These are phyloP conservation scores for Manis crassicaudata DNA, from an alignment of 2,797 vertebrate species.

Conservation along the genomic window DNA sequence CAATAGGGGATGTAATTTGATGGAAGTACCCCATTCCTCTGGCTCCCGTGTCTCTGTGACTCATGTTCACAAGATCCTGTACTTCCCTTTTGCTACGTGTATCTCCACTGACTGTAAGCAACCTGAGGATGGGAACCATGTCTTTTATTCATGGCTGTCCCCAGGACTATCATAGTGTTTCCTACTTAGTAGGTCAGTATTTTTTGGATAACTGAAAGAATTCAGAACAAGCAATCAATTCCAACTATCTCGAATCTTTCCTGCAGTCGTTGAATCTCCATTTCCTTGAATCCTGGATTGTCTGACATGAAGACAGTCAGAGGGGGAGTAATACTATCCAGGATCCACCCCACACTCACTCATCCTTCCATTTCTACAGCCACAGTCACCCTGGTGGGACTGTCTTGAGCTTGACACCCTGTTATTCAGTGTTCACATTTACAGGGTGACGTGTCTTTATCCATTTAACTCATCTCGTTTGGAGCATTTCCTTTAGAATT, in stretches of 20 bases:
- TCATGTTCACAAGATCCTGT: neutral
- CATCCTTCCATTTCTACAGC: neutral
- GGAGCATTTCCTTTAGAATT: neutral
- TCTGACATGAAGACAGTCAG: neutral
- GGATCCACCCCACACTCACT: accelerated
- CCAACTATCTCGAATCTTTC: neutral
- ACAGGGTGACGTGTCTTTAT: neutral
- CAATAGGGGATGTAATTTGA: neutral
- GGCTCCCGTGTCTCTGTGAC: accelerated
- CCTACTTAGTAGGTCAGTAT: neutral
- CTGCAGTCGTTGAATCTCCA: accelerated
- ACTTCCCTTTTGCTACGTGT: neutral
- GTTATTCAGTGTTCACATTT: neutral
- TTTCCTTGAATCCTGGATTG: neutral
- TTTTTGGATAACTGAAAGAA: neutral
- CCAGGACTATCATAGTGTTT: neutral
- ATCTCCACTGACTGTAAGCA: neutral
- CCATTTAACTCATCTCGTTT: conserved; percentile 40
- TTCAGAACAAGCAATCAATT: neutral
- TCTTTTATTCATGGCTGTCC: neutral
- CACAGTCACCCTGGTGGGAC: neutral
- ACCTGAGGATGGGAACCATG: neutral
- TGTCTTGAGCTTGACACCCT: neutral
- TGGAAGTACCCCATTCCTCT: neutral
- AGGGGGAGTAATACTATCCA: neutral